Percentiles rank a stretch among this genome's conserved stretches.
Evolutionary conservation across 2,113 vertebrate species (phyloP).

Genomic region (Zapus hudsonius): DNA sequence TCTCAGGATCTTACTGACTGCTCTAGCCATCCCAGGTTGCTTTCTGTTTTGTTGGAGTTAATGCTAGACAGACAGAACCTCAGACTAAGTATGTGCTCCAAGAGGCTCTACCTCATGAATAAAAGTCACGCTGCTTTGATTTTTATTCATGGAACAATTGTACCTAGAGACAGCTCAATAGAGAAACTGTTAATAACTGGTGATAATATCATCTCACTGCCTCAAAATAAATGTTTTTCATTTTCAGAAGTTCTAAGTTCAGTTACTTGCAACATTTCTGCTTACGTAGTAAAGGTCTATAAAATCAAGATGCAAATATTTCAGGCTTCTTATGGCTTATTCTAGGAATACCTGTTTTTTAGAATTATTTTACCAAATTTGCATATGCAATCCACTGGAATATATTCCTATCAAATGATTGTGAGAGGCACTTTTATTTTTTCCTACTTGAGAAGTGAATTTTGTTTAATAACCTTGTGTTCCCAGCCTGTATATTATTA

Average conservation of each 20-base stretch:
- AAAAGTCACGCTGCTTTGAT: slow-evolving; percentile 66
- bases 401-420: slow-evolving; percentile 61
- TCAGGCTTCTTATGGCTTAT: slow-evolving; percentile 46
- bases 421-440: slow-evolving; percentile 28
- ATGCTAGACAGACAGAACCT: slow-evolving; percentile 10
- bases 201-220: slow-evolving; percentile 77
- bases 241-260: slow-evolving; percentile 75
- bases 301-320: slow-evolving; percentile 76
- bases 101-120: slow-evolving; percentile 66
- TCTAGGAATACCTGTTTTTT: slow-evolving; percentile 59
- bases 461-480: slow-evolving; percentile 52
- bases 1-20: not conserved
- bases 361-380: slow-evolving; percentile 63
- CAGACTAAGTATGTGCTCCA: slow-evolving; percentile 50
- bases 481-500: not conserved
- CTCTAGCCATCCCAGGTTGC: not conserved
- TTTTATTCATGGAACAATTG: slow-evolving; percentile 78
- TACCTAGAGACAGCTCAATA: slow-evolving; percentile 70
- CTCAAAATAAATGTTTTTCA: slow-evolving; percentile 76
- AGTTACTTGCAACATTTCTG: slow-evolving; percentile 67
- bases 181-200: slow-evolving; percentile 74
- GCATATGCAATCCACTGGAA: slow-evolving; percentile 66
- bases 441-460: slow-evolving; percentile 40
- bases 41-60: slow-evolving; percentile 52
- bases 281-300: slow-evolving; percentile 24